These are phyloP conservation scores for Bimastos eiseni DNA, from an alignment of 2,888 invertebrate species.

Conservation along the genomic window DNA sequence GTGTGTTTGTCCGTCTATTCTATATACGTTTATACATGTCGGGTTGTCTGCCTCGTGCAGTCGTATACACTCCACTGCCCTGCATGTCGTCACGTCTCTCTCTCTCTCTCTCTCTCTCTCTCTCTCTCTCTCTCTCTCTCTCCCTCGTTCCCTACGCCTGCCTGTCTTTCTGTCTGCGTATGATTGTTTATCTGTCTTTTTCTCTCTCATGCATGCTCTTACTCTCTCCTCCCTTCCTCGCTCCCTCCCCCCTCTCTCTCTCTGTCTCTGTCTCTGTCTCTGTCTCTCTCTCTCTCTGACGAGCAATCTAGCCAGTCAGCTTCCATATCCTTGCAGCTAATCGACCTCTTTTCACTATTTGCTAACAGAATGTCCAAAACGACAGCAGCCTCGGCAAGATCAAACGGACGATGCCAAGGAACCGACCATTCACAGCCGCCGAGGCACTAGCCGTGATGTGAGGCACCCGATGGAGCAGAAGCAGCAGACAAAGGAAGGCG, in stretches of 20 bases:
- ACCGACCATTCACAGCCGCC: background rate
- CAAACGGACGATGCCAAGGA: background rate
- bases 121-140: background rate
- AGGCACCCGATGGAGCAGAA: background rate
- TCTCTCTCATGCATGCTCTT: background rate
- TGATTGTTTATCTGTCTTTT: background rate
- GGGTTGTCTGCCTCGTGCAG: background rate
- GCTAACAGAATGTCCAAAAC: background rate
- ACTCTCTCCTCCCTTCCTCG: background rate
- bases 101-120: background rate
- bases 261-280: background rate
- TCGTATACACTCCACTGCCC: background rate
- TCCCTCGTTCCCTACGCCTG: background rate
- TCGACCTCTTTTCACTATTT: background rate
- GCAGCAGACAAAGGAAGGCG: background rate
- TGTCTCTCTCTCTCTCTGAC: background rate
- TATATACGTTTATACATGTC: background rate
- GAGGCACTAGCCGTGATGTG: background rate
- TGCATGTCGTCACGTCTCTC: background rate
- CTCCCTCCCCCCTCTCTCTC: background rate
- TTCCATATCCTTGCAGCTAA: no score
- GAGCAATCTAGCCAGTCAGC: no score
- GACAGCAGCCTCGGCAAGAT: background rate
- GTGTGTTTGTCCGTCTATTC: background rate
- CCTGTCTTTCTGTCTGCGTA: background rate